phyloP scores from a whole-genome alignment of 2,888 invertebrate species.

The Artemia sinica region DNA sequence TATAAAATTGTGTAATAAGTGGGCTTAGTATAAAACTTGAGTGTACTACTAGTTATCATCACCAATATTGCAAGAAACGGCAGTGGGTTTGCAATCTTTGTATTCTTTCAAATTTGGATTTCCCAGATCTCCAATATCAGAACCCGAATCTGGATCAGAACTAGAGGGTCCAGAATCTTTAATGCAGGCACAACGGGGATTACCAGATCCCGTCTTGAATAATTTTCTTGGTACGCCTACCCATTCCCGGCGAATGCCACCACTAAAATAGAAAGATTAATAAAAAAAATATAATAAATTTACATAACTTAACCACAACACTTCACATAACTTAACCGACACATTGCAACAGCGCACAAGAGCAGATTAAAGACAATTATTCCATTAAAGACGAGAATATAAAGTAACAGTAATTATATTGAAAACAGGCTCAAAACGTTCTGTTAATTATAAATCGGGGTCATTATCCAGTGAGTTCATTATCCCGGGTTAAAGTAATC shows the following conservation, averaged over 20 bases:
- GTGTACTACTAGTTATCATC: background rate
- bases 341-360: background rate
- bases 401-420: no score
- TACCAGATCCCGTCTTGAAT: slow-evolving; percentile 47
- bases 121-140: slow-evolving; percentile 33
- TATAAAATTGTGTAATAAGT: no score
- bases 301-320: slow-evolving; percentile 15
- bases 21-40: no score
- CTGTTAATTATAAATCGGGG: no score
- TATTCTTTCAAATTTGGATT: slow-evolving; percentile 34
- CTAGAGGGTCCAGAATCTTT: slow-evolving; percentile 31
- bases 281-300: slow-evolving; percentile 23
- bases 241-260: slow-evolving; percentile 73
- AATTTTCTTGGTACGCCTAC: slow-evolving; percentile 70
- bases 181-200: slow-evolving; percentile 68
- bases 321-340: background rate
- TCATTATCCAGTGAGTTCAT: no score
- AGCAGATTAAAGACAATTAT: no score
- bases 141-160: slow-evolving; percentile 20
- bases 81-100: slow-evolving; percentile 29
- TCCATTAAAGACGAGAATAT: no score
- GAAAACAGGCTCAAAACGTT: no score
- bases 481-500: no score
- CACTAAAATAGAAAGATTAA: slow-evolving; percentile 42
- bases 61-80: slow-evolving; percentile 27